phyloP scores from a whole-genome alignment of 2,888 invertebrate species.

The Aleiodes leptofemur region DNA sequence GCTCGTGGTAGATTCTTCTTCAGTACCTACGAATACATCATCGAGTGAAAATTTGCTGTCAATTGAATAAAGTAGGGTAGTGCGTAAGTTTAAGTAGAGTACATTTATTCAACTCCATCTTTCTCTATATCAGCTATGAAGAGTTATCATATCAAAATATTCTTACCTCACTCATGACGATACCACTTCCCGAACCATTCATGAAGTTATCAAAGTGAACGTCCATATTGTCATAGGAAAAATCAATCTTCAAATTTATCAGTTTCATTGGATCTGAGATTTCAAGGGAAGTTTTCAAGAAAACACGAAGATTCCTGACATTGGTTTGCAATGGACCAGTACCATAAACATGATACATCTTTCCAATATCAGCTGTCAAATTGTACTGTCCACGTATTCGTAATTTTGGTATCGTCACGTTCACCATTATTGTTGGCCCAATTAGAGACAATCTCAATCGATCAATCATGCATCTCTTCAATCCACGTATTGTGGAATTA shows the following conservation, averaged over 20 bases:
- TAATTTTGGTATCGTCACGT: conserved; percentile 65
- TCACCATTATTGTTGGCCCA: conserved; percentile 67
- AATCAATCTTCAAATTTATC: conserved; percentile 69
- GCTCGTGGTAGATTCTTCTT: conserved; percentile 65
- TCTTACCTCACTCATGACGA: conserved; percentile 65
- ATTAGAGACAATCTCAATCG: conserved; percentile 66
- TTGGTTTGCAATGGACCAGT: conserved; percentile 62
- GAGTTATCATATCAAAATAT: background rate
- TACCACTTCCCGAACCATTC: conserved; percentile 62
- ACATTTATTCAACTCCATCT: no score
- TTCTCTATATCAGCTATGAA: no score
- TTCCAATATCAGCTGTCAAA: conserved; percentile 65
- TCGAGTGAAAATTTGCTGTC: no score
- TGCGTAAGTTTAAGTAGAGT: no score
- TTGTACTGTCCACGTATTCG: conserved; percentile 66
- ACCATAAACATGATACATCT: conserved; percentile 62
- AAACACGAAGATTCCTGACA: conserved; percentile 61
- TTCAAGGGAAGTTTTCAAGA: conserved; percentile 66
- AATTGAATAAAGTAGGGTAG: no score
- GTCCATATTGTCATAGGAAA: conserved; percentile 60
- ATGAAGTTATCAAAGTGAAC: conserved; percentile 65
- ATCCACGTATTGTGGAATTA: conserved; percentile 60
- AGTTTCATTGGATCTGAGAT: conserved; percentile 68
- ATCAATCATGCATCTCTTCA: conserved; percentile 67
- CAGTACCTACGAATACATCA: conserved; percentile 61